These are phyloP conservation scores for Taxidea taxus DNA, from an alignment of 2,113 vertebrate genomes.

Conservation along the genomic window DNA sequence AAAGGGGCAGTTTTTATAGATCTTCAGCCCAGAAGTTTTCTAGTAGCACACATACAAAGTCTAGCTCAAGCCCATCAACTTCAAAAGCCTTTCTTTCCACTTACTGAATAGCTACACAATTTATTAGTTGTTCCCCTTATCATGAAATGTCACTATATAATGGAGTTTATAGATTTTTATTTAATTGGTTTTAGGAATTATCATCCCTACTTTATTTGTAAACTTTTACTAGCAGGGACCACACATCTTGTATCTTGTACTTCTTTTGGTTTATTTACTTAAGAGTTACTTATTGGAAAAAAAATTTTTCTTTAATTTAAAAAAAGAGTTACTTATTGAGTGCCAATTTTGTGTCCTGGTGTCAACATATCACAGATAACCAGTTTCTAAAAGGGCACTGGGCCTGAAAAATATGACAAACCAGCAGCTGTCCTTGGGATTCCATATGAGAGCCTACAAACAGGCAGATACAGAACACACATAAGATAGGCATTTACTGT, in stretches of 20 bases:
- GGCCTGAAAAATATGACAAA: neutral
- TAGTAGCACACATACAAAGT: neutral
- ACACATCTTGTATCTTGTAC: neutral
- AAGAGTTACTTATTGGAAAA: neutral
- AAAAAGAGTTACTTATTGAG: neutral
- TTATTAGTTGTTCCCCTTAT: neutral
- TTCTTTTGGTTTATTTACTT: neutral
- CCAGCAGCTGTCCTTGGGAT: neutral
- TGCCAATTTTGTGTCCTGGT: constrained; percentile 2
- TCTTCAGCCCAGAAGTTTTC: neutral
- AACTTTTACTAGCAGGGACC: neutral
- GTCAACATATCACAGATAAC: neutral
- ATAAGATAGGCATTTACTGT: constrained; percentile 1
- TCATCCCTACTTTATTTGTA: neutral
- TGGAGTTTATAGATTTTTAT: neutral
- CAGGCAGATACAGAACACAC: neutral
- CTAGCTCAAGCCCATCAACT: neutral
- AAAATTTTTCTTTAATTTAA: too few relatives aligned
- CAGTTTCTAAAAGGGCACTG: neutral
- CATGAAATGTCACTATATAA: neutral
- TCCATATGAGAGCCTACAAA: neutral
- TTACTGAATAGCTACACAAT: constrained; percentile 1
- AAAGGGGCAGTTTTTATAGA: neutral
- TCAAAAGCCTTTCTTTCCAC: neutral
- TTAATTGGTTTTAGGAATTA: constrained; percentile 1